A percentile compares a stretch with the other conserved stretches of the same genome.
Evolutionary conservation across 2,113 vertebrate species (phyloP).

Genomic region (Dicrurus megarhynchus): DNA sequence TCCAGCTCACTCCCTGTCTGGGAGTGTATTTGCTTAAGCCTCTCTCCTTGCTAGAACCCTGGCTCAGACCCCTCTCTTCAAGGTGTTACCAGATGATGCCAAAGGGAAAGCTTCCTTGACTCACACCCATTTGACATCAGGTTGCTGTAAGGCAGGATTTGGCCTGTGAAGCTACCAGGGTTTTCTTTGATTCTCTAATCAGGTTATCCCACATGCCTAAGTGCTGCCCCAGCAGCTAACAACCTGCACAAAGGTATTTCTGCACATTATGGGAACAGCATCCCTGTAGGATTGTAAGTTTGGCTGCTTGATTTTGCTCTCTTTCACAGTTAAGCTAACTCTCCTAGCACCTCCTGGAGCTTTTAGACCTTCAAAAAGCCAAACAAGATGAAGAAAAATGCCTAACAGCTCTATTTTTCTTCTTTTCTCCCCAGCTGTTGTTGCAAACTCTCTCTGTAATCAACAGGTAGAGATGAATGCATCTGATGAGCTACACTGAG

Average conservation of each 20-base stretch:
- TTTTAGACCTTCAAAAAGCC: conserved; percentile 60
- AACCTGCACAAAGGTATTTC: conserved; percentile 47
- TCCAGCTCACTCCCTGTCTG: conserved; percentile 59
- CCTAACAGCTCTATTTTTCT: background rate
- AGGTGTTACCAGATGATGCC: conserved; percentile 52
- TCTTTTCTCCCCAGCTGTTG: background rate
- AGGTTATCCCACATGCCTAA: conserved; percentile 47
- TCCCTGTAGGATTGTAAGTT: conserved; percentile 40
- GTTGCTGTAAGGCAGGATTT: conserved; percentile 42
- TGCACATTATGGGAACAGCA: conserved; percentile 1
- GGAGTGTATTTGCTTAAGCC: conserved; percentile 51
- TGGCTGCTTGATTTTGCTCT: conserved; percentile 62
- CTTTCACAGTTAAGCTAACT: conserved; percentile 62
- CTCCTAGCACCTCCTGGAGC: conserved; percentile 55
- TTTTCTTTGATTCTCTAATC: conserved; percentile 57
- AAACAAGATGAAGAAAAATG: background rate
- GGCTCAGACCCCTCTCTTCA: conserved; percentile 36
- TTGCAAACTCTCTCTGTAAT: background rate
- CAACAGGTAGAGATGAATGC: background rate
- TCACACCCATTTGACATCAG: conserved; percentile 50
- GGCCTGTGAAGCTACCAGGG: conserved; percentile 18
- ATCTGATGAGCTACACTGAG: background rate
- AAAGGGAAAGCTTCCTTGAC: conserved; percentile 35
- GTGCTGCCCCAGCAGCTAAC: conserved; percentile 34
- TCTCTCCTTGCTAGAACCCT: conserved; percentile 2